These are phyloP conservation scores for Camponotus vicinus DNA, from an alignment of 1,140 invertebrate genomes.

Conservation along the genomic window DNA sequence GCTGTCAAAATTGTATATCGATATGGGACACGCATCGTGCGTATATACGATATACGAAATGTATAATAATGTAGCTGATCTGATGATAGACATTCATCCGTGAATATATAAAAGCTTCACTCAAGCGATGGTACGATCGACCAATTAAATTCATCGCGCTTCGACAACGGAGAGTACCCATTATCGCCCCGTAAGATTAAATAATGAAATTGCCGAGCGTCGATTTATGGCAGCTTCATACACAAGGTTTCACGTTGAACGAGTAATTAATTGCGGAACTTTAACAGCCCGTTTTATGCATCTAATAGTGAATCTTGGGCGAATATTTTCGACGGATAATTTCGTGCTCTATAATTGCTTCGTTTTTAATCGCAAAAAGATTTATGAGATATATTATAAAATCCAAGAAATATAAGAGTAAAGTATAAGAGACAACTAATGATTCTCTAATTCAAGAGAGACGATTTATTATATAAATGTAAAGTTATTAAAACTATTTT, in stretches of 20 bases:
- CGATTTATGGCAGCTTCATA: slow-evolving; percentile 46
- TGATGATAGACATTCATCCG: slow-evolving; percentile 14
- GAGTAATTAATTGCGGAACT: slow-evolving; percentile 54
- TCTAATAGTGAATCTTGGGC: slow-evolving; percentile 26
- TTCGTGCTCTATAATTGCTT: neutral
- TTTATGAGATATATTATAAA: neutral
- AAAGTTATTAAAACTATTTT: neutral
- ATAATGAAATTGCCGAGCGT: slow-evolving; percentile 64
- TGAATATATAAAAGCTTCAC: slow-evolving; percentile 43
- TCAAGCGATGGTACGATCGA: slow-evolving; percentile 45
- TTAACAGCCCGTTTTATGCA: slow-evolving; percentile 24
- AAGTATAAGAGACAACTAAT: neutral
- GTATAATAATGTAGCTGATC: slow-evolving; percentile 55
- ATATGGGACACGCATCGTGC: neutral
- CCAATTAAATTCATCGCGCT: slow-evolving; percentile 60
- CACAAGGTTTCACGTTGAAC: slow-evolving; percentile 44
- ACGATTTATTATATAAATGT: neutral
- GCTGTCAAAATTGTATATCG: slow-evolving; percentile 50
- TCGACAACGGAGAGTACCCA: slow-evolving; percentile 35
- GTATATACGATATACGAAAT: neutral
- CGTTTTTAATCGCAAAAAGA: neutral
- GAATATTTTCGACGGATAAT: slow-evolving; percentile 22
- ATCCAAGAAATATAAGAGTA: neutral
- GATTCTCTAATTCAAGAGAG: neutral
- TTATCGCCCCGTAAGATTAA: slow-evolving; percentile 68